Percentiles rank a stretch among this genome's conserved stretches.
phyloP scores from a whole-genome alignment of 2,113 vertebrate species.

The Columbina picui region DNA sequence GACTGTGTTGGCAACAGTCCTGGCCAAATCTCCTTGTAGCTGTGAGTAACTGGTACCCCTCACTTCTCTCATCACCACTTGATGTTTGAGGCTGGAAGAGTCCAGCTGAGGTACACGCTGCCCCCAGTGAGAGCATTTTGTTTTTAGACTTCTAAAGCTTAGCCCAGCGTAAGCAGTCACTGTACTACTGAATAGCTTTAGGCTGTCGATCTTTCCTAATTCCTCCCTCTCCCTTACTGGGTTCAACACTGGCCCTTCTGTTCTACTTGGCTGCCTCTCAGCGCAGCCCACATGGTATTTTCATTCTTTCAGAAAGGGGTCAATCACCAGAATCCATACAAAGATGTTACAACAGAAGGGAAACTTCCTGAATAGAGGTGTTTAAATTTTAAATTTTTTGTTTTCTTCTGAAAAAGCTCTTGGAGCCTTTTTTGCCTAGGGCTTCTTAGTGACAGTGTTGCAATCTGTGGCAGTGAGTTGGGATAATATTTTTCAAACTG shows the following conservation, averaged over 20 bases:
- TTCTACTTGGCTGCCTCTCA: constrained; percentile 61
- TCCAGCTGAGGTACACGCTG: constrained; percentile 2
- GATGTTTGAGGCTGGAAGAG: background rate
- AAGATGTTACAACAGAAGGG: constrained; percentile 48
- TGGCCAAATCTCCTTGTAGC: constrained; percentile 27
- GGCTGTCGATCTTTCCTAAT: constrained; percentile 18
- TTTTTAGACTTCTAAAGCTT: background rate
- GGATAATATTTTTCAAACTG: background rate
- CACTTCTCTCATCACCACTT: background rate
- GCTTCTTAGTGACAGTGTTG: background rate
- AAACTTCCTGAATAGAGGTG: constrained; percentile 29
- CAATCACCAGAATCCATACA: constrained; percentile 38
- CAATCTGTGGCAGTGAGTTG: background rate
- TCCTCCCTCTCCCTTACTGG: constrained; percentile 8
- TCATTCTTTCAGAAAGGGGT: constrained; percentile 41
- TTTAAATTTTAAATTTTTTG: background rate
- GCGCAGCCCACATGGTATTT: constrained; percentile 58
- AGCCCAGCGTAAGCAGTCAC: constrained; percentile 1
- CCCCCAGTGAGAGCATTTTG: background rate
- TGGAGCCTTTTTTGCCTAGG: background rate
- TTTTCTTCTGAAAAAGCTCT: background rate
- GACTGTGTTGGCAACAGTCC: constrained; percentile 13
- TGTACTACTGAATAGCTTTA: constrained; percentile 31
- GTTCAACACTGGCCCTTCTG: constrained; percentile 54
- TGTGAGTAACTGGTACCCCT: constrained; percentile 30